Evolutionary conservation across 2,797 vertebrate genomes (phyloP).

Genomic region (Dipus sagitta): DNA sequence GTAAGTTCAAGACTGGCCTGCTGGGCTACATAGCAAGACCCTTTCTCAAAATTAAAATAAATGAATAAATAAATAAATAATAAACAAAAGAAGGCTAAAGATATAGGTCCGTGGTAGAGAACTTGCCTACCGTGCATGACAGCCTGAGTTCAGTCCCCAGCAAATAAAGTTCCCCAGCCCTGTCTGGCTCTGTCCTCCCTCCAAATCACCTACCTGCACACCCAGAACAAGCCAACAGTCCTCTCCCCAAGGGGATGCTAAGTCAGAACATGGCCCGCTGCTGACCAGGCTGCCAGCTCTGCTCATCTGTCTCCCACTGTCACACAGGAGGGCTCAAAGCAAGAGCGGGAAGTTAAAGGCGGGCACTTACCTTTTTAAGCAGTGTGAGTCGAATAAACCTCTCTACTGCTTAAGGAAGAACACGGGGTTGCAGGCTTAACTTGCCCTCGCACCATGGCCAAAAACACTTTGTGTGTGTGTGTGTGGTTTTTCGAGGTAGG

Average conservation of each 20-base stretch:
- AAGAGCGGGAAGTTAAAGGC: not conserved
- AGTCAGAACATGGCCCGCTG: too few species aligned
- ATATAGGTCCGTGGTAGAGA: not conserved
- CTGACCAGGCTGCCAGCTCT: not conserved
- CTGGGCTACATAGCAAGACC: too few species aligned
- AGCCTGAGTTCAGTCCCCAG: not conserved
- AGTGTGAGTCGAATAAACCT: not conserved
- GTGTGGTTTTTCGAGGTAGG: too few species aligned
- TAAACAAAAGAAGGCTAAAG: too few species aligned
- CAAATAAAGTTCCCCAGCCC: not conserved
- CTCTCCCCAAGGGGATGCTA: accelerated
- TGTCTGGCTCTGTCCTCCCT: accelerated
- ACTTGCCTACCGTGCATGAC: not conserved
- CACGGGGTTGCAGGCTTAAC: not conserved
- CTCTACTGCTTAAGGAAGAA: not conserved
- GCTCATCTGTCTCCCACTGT: too few species aligned
- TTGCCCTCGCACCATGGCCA: not conserved
- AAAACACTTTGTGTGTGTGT: not conserved
- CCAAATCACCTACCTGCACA: too few species aligned
- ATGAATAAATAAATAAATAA: too few species aligned
- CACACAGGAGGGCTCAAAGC: accelerated
- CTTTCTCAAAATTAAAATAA: too few species aligned
- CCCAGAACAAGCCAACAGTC: not conserved
- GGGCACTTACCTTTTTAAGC: too few species aligned
- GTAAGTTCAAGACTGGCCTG: too few species aligned